Base-by-base conservation (phyloP, 2,797 vertebrate genomes). In the Acanthiza pusilla region DNA sequence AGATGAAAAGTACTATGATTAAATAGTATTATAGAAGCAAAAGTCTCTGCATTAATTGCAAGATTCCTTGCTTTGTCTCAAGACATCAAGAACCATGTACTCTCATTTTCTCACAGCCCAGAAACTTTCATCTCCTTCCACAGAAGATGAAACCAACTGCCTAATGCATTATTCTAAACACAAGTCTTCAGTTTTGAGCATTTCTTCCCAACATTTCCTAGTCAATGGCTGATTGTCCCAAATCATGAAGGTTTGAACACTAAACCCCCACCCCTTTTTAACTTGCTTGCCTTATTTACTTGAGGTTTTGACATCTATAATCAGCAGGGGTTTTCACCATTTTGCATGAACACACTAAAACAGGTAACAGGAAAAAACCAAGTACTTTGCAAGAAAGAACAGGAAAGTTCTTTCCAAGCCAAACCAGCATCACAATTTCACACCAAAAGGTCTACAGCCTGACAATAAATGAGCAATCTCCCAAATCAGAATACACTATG, bases 321-420 rank as follows among this genome's bases (percentile, higher is more conserved):
- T 91, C 50, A 71, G 65, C 54, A 89, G 91, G 91, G 95, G 70
- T 20, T 95, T 96, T 96, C 80, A 88, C 36, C 51, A 81, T 93
- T 95, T 97, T 97, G 92, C 96, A 97, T 96, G 87, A 93, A 70
- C 9, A 36, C 16, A 6, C 91, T 85, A 94, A 92, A 96, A 89
- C n/a, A 88, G 43, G 68, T 81, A 89, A 85, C 66, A 95, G 67
- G 74, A 74, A 94, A 94, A 88, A 89, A 68, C 40, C 57, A 54
- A 81, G 54, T 36, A 61, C 54, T 93, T 91, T 27, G 17, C 54
- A 67, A 67, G 48, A 71, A 86, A 89, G 85, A 92, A 91, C 4
- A 93, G 65, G 47, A 85, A 89, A 38, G 30, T 70, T 88, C 26
- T 92, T 95, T 91, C 82, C 93, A 91, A 70, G 65, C 16, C 50